Evolutionary conservation across 2,888 invertebrate genomes (phyloP).

Genomic region (Scaptomyza polygonia): DNA sequence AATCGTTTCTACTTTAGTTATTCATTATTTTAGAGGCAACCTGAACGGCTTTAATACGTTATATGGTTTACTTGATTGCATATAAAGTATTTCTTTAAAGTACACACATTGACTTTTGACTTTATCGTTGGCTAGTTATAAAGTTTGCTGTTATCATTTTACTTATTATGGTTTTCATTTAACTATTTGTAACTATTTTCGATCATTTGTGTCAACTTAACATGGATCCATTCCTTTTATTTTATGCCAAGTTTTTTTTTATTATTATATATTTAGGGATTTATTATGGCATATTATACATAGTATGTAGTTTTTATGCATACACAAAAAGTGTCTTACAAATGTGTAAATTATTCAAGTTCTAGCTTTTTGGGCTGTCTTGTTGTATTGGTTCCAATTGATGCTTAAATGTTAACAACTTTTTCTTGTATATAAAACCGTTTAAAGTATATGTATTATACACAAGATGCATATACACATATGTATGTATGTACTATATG

Average conservation of each 20-base stretch:
- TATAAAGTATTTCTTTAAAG: slow-evolving; percentile 75
- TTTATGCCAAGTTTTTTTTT: slow-evolving; percentile 22
- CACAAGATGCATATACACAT: slow-evolving; percentile 40
- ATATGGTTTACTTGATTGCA: slow-evolving; percentile 40
- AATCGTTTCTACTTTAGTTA: slow-evolving; percentile 23
- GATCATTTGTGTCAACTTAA: slow-evolving; percentile 14
- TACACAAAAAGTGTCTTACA: slow-evolving; percentile 74
- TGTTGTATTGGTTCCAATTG: slow-evolving; percentile 82
- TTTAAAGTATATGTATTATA: slow-evolving; percentile 43
- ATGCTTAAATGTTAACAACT: slow-evolving; percentile 81
- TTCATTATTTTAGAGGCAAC: slow-evolving; percentile 34
- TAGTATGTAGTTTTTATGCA: slow-evolving; percentile 21
- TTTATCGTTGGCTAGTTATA: slow-evolving; percentile 35
- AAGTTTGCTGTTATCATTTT: slow-evolving; percentile 8
- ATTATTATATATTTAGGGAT: slow-evolving; percentile 21
- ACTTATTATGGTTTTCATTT: neutral
- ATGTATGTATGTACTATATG: slow-evolving; percentile 46
- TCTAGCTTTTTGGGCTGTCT: slow-evolving; percentile 59
- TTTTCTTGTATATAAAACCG: slow-evolving; percentile 68
- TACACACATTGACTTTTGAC: slow-evolving; percentile 66
- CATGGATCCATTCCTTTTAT: slow-evolving; percentile 23
- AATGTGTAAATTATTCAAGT: slow-evolving; percentile 75
- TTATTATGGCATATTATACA: slow-evolving; percentile 15
- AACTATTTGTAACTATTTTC: slow-evolving; percentile 12
- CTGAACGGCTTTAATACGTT: slow-evolving; percentile 53